Percentiles rank a stretch among this genome's conserved stretches.
phyloP scores from a whole-genome alignment of 1,140 invertebrate genomes.

The Drosophila mojavensis region DNA sequence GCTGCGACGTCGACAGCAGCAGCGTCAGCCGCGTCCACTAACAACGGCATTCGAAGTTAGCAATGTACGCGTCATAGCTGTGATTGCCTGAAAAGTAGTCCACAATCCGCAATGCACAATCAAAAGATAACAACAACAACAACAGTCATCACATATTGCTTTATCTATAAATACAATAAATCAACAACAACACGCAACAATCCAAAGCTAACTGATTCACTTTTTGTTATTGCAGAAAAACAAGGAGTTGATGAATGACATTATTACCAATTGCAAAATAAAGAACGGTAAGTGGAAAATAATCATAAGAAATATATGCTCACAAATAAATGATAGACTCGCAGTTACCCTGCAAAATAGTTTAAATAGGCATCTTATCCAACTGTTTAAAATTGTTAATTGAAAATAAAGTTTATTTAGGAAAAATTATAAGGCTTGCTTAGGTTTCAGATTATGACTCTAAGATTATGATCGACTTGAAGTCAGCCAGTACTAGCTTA shows the following conservation, averaged over 20 bases:
- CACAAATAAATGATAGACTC: not conserved
- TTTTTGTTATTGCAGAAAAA: conserved; percentile 87
- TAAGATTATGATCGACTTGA: too few species aligned
- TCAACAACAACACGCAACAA: not conserved
- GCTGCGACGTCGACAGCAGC: conserved; percentile 46
- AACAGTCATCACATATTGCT: not conserved
- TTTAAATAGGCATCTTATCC: too few species aligned
- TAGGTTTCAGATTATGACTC: too few species aligned
- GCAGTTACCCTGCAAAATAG: not conserved
- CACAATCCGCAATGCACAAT: conserved; percentile 37
- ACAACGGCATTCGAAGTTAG: conserved; percentile 71
- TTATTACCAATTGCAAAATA: conserved; percentile 87
- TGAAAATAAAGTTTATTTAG: too few species aligned
- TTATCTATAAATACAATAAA: conserved; percentile 6
- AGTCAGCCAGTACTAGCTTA: too few species aligned
- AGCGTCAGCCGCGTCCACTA: conserved; percentile 64
- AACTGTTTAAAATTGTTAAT: too few species aligned
- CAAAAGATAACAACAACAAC: conserved; percentile 14
- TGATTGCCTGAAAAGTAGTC: not conserved
- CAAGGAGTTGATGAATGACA: conserved; percentile 88
- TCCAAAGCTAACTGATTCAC: conserved; percentile 21
- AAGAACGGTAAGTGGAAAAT: conserved; percentile 86
- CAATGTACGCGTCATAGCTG: conserved; percentile 54
- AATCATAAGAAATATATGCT: not conserved
- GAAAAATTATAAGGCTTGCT: too few species aligned